These are phyloP conservation scores for Hydrocynus forskahlii DNA, from an alignment of 2,797 vertebrate genomes.

Conservation along the genomic window DNA sequence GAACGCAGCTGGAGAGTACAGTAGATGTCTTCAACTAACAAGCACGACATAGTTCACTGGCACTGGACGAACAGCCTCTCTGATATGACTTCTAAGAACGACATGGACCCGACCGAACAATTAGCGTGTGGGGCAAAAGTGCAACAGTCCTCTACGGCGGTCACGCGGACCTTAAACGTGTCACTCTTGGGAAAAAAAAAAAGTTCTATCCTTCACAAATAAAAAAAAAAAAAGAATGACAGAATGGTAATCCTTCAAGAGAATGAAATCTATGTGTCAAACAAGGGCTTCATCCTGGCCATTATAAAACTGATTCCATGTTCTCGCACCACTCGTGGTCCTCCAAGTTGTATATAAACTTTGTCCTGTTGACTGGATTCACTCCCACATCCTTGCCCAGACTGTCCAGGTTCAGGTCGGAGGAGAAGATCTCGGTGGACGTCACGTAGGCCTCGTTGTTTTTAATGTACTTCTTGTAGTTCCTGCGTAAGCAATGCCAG, in stretches of 20 bases:
- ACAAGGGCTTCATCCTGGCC: conserved; percentile 40
- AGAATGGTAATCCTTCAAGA: conserved; percentile 56
- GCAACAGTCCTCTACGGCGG: conserved; percentile 49
- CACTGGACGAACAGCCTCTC: conserved; percentile 63
- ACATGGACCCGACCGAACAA: conserved; percentile 67
- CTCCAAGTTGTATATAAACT: conserved; percentile 98
- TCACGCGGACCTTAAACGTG: conserved; percentile 42
- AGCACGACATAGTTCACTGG: conserved; percentile 64
- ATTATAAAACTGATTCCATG: conserved; percentile 99
- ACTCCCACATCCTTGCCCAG: conserved; percentile 88
- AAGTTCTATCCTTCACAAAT: conserved; percentile 56
- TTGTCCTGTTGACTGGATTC: conserved; percentile 87
- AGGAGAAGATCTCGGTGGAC: conserved; percentile 92
- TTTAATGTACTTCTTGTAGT: conserved; percentile 97
- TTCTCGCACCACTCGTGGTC: conserved; percentile 98
- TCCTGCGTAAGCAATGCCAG: conserved; percentile 94
- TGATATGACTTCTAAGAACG: conserved; percentile 60
- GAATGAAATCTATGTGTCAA: conserved; percentile 55
- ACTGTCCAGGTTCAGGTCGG: conserved; percentile 94
- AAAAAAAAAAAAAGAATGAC: conserved; percentile 58
- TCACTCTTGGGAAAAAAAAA: conserved; percentile 58
- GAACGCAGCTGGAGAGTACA: conserved; percentile 56
- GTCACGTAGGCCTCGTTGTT: conserved; percentile 87
- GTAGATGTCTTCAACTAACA: conserved; percentile 54
- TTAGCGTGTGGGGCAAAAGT: conserved; percentile 54